Conservation (phyloP, 1,140 invertebrate genomes). For the Drosophila ambigua region DNA sequence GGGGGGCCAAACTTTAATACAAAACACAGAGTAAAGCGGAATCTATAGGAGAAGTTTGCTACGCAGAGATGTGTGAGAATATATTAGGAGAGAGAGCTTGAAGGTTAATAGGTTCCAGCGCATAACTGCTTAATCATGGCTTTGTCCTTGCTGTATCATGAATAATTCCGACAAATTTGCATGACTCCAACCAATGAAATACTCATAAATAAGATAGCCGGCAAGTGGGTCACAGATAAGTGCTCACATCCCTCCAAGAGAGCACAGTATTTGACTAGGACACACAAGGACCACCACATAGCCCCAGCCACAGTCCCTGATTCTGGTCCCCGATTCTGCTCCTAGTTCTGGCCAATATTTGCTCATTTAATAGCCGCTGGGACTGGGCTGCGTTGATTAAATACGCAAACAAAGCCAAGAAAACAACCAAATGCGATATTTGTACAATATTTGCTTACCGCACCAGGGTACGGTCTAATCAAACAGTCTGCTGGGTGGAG, state of each 20-base stretch:
- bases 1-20: conserved; percentile 16
- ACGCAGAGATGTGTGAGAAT: conserved; percentile 13
- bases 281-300: conserved; percentile 17
- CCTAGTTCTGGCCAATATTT: conserved; percentile 56
- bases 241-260: conserved; percentile 43
- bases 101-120: conserved; percentile 6
- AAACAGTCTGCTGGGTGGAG: conserved; percentile 21
- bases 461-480: conserved; percentile 36
- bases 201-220: conserved; percentile 56
- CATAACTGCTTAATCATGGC: not conserved
- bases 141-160: conserved; percentile 22
- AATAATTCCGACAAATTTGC: conserved; percentile 64
- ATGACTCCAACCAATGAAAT: conserved; percentile 46
- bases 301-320: not conserved
- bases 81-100: conserved; percentile 16
- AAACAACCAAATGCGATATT: conserved; percentile 46
- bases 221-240: conserved; percentile 62
- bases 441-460: conserved; percentile 42
- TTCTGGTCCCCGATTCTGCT: not conserved
- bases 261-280: conserved; percentile 25
- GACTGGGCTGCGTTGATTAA: conserved; percentile 62
- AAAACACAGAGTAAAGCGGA: not conserved
- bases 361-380: conserved; percentile 61
- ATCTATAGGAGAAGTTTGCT: too few relatives aligned
- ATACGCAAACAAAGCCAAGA: conserved; percentile 53